Percentiles rank a stretch among this genome's conserved stretches.
Evolutionary conservation across 2,113 vertebrate species (phyloP).

Genomic region (Ascaphus truei): DNA sequence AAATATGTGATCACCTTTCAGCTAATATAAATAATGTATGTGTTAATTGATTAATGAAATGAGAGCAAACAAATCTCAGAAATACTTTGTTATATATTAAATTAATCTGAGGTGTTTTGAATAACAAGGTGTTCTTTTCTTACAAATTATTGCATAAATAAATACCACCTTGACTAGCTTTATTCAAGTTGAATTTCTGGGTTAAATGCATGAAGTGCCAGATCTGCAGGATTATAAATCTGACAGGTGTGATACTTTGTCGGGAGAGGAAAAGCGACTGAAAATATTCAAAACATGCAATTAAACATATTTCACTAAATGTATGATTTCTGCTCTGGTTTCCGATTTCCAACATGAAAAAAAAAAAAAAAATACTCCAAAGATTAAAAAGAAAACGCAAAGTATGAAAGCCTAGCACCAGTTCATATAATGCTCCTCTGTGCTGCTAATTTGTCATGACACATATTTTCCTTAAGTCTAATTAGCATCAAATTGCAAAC

Average conservation of each 20-base stretch:
- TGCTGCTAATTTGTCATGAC: slow-evolving; percentile 79
- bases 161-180: slow-evolving; percentile 44
- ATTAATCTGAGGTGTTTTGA: slow-evolving; percentile 37
- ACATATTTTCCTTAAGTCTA: slow-evolving; percentile 82
- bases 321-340: slow-evolving; percentile 52
- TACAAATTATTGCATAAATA: slow-evolving; percentile 44
- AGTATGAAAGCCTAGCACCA: slow-evolving; percentile 67
- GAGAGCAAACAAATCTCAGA: slow-evolving; percentile 40
- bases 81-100: slow-evolving; percentile 33
- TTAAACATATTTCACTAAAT: slow-evolving; percentile 45
- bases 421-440: slow-evolving; percentile 69
- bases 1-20: slow-evolving; percentile 38
- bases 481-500: slow-evolving; percentile 84
- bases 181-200: slow-evolving; percentile 40
- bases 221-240: slow-evolving; percentile 43
- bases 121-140: slow-evolving; percentile 31
- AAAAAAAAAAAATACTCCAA: slow-evolving; percentile 59
- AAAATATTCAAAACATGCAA: slow-evolving; percentile 44
- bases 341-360: slow-evolving; percentile 47
- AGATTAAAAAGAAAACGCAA: slow-evolving; percentile 54
- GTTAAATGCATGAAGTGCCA: slow-evolving; percentile 47
- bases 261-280: slow-evolving; percentile 33
- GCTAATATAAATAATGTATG: slow-evolving; percentile 15
- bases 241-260: slow-evolving; percentile 32
- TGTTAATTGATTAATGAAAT: slow-evolving; percentile 45